Evolutionary conservation across 2,888 invertebrate species (phyloP), one percentile per base, ranked within the genome.

Genomic region (Drosophila affinis): DNA sequence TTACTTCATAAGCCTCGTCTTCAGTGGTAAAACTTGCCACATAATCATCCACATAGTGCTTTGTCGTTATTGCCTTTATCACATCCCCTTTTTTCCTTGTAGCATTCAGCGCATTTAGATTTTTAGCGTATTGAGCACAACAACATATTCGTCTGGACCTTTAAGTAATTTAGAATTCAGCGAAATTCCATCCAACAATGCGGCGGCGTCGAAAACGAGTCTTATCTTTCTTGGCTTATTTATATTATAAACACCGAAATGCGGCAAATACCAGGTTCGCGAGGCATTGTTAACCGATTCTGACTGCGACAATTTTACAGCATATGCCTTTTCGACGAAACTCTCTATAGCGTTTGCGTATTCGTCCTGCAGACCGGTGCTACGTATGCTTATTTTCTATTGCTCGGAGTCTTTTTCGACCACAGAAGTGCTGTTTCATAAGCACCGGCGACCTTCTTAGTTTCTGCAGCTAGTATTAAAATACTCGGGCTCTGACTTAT

Each of bases 121-220:
- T 58, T 14, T 68, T 68, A 12, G 62, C 45, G 4, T 58, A 54
- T 34, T 68, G 62, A 5, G 62, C 54, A 39, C 58, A 68, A 58
- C 53, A 67, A 17, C 57, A 65, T 24, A 32, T 52, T 62, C 56
- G 14, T 62, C 62, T 24, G 49, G 56, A 21, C 56, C 56, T 51
- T 56, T 62, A 21, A 62, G 32, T 6, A 62, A 27, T 9, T 21
- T 29, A 10, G 51, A 44, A n/a, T 52, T 62, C 17, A 56, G 44
- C 10, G 56, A 45, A n/a, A 58, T 17, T 48, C 24, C 49, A 49
- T 49, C 24, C 14, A 17, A 34, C 21, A n/a, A 9, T 12, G 48
- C 57, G 2, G 48, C 48, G 14, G 58, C 58, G 12, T 58, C 27
- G 7, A 49, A 58, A 39, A 44, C 24, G 6, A 51, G 6, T 29